Percentiles rank a stretch among this genome's conserved stretches.
phyloP scores from a whole-genome alignment of 2,888 invertebrate genomes.

The Ornithoptera alexandrae region DNA sequence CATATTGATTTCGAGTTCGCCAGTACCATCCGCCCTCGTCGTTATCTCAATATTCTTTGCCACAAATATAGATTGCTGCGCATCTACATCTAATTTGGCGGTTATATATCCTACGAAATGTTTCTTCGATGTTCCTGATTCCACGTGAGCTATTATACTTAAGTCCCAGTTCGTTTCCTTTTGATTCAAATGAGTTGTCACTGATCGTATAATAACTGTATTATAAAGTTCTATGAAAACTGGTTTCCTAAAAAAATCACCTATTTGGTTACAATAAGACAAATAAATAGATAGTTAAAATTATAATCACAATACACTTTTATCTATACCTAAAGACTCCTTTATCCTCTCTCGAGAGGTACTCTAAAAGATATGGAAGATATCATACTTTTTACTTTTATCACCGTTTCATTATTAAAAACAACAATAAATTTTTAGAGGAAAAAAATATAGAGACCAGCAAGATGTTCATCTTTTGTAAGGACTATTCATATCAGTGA shows the following conservation, averaged over 20 bases:
- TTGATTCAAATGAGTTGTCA: slow-evolving; percentile 69
- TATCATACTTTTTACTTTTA: too few species aligned
- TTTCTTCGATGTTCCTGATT: slow-evolving; percentile 45
- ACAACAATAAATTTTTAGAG: too few species aligned
- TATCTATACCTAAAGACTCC: too few species aligned
- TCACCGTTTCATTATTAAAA: too few species aligned
- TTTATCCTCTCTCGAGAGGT: too few species aligned
- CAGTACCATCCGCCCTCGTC: slow-evolving; percentile 51
- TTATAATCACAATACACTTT: background rate
- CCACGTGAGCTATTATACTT: slow-evolving; percentile 52
- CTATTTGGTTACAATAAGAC: background rate
- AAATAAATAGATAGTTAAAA: background rate
- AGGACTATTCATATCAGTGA: too few species aligned
- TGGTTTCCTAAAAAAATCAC: slow-evolving; percentile 79
- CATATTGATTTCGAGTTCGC: slow-evolving; percentile 53
- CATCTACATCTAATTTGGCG: slow-evolving; percentile 53
- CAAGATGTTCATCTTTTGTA: too few species aligned
- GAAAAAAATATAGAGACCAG: too few species aligned
- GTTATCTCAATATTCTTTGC: slow-evolving; percentile 43
- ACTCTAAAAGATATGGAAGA: too few species aligned
- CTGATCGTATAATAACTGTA: slow-evolving; percentile 81
- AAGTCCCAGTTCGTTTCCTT: slow-evolving; percentile 52
- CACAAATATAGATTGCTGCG: slow-evolving; percentile 49
- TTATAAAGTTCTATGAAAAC: slow-evolving; percentile 84
- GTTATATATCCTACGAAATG: slow-evolving; percentile 52